phyloP scores from a whole-genome alignment of 2,888 invertebrate species.

The Loripinus fragilis region DNA sequence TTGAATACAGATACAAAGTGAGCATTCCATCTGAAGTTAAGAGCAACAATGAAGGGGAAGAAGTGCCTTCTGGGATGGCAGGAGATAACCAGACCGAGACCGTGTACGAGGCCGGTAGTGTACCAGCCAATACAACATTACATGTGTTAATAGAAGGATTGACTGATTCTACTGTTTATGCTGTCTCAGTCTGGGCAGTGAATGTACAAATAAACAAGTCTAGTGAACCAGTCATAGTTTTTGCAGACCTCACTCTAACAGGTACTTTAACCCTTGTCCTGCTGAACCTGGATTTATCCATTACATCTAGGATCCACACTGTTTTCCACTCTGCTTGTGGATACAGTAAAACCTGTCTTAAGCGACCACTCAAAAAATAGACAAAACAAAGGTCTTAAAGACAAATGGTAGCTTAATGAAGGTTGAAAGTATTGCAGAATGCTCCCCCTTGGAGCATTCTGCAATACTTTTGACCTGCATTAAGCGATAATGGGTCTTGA shows the following conservation, averaged over 20 bases:
- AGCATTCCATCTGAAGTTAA: constrained; percentile 7
- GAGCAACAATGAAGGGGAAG: background rate
- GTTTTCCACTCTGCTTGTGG: too few species aligned
- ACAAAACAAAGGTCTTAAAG: too few species aligned
- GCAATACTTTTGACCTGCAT: too few species aligned
- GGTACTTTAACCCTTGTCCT: background rate
- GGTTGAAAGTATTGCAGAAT: too few species aligned
- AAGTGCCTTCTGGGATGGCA: background rate
- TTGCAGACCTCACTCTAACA: constrained; percentile 30
- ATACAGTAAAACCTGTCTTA: too few species aligned
- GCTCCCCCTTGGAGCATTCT: too few species aligned
- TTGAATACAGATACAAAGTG: constrained; percentile 12
- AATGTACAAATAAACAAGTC: constrained; percentile 35
- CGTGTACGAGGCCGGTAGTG: constrained; percentile 8
- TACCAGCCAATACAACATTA: constrained; percentile 33
- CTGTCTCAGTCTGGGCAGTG: constrained; percentile 29
- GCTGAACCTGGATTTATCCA: too few species aligned
- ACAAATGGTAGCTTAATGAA: too few species aligned
- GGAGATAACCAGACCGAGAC: background rate
- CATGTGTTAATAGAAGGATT: constrained; percentile 37
- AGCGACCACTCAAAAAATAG: too few species aligned
- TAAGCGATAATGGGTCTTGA: too few species aligned
- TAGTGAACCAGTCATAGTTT: constrained; percentile 32
- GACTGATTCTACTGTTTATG: constrained; percentile 23
- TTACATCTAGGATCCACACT: too few species aligned